Evolutionary conservation across 30 jellyfish, hydroid and myxozoan species (phyloP).

Genomic region (Pelagia noctiluca): DNA sequence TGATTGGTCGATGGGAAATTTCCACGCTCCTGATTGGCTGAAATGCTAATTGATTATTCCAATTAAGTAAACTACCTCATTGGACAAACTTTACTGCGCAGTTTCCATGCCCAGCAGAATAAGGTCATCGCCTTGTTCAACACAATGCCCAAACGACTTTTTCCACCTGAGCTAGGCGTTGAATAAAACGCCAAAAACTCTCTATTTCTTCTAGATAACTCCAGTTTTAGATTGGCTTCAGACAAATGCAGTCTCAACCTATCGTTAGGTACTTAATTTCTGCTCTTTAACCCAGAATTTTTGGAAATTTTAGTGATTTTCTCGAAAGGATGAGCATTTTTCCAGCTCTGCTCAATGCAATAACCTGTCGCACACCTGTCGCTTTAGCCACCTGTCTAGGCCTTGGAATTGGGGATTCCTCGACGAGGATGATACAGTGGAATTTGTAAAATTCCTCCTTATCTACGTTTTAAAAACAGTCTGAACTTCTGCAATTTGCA

Average conservation of each 20-base stretch:
- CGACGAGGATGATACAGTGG: neutral
- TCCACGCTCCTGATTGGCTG: constrained; percentile 43
- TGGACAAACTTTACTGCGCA: constrained; percentile 58
- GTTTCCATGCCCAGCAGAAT: constrained; percentile 82
- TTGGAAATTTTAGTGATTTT: neutral
- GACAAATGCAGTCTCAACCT: too few species aligned
- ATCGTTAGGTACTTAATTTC: too few species aligned
- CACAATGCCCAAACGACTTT: constrained; percentile 37
- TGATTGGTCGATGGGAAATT: constrained; percentile 57
- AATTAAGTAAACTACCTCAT: constrained; percentile 72
- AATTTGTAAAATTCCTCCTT: neutral
- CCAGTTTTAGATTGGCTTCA: too few species aligned
- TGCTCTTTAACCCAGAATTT: neutral
- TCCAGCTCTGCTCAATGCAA: constrained; percentile 37
- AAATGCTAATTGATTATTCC: constrained; percentile 49
- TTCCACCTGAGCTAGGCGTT: constrained; percentile 3
- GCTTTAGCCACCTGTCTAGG: constrained; percentile 46
- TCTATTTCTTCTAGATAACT: too few species aligned
- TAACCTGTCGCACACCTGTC: constrained; percentile 65
- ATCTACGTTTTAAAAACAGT: too few species aligned
- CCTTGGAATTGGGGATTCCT: constrained; percentile 35
- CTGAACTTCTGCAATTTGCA: too few species aligned
- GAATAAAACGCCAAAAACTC: neutral
- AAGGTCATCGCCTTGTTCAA: constrained; percentile 81
- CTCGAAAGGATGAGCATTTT: neutral